Conservation (phyloP, 2,797 vertebrate species). For the Catostomus latipinnis region DNA sequence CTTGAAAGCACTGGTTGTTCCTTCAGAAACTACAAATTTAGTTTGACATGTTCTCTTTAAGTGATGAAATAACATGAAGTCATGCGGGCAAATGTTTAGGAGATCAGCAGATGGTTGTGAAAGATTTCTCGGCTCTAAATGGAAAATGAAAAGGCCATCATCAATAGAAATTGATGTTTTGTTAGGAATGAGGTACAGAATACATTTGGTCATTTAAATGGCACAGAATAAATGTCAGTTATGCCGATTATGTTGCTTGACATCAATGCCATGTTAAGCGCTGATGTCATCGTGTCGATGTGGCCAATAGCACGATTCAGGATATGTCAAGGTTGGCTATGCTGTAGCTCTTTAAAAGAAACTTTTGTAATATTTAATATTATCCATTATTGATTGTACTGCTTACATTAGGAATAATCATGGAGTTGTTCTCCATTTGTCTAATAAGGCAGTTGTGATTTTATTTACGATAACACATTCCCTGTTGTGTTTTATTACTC, state of each 20-base stretch:
- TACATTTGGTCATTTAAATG: neutral
- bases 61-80: no score
- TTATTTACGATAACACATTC: neutral
- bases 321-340: neutral
- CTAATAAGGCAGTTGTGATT: neutral
- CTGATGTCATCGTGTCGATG: neutral
- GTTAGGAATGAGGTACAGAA: neutral
- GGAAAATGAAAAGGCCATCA: neutral
- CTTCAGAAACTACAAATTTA: no score
- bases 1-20: no score
- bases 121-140: neutral
- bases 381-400: neutral
- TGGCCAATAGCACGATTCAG: slow-evolving; percentile 5
- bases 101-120: no score
- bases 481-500: neutral
- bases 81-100: no score
- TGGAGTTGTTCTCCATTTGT: neutral
- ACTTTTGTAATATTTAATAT: neutral
- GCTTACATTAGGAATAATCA: neutral
- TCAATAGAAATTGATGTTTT: neutral
- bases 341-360: no score
- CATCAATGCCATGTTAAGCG: neutral
- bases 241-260: neutral
- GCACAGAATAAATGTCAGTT: neutral
- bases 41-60: no score